A percentile compares a stretch with the other conserved stretches of the same genome.
Evolutionary conservation across 1,140 invertebrate genomes (phyloP).

Genomic region (Cylas formicarius): DNA sequence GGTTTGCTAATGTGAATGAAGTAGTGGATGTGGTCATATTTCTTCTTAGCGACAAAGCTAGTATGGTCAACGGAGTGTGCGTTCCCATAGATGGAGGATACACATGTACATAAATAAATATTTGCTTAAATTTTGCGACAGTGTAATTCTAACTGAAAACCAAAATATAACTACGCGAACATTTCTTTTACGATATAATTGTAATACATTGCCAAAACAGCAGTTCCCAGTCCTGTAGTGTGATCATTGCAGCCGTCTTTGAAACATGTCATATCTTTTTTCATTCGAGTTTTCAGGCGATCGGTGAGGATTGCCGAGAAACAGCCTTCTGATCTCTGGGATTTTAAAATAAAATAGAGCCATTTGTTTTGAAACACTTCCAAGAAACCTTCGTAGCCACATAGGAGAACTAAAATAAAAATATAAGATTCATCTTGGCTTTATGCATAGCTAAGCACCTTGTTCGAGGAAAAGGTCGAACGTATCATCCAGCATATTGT

Average conservation of each 20-base stretch:
- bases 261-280: conserved; percentile 23
- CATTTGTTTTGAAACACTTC: conserved; percentile 28
- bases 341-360: conserved; percentile 24
- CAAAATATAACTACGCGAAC: too few species aligned
- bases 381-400: conserved; percentile 30
- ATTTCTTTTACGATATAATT: conserved; percentile 21
- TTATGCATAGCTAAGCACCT: conserved; percentile 15
- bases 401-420: conserved; percentile 28
- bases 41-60: conserved; percentile 72
- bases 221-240: conserved; percentile 31
- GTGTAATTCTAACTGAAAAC: not conserved
- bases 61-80: conserved; percentile 71
- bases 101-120: too few species aligned
- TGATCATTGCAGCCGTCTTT: conserved; percentile 33
- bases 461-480: conserved; percentile 35
- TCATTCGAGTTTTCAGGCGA: conserved; percentile 12
- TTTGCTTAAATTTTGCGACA: conserved; percentile 19
- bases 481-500: conserved; percentile 13
- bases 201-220: conserved; percentile 27
- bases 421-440: conserved; percentile 1
- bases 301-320: conserved; percentile 19
- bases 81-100: conserved; percentile 84
- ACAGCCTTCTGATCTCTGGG: conserved; percentile 29
- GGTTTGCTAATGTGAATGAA: conserved; percentile 71
- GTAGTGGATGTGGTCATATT: conserved; percentile 74